Evolutionary conservation across 2,888 invertebrate species (phyloP).

Genomic region (Melanostoma scalare): DNA sequence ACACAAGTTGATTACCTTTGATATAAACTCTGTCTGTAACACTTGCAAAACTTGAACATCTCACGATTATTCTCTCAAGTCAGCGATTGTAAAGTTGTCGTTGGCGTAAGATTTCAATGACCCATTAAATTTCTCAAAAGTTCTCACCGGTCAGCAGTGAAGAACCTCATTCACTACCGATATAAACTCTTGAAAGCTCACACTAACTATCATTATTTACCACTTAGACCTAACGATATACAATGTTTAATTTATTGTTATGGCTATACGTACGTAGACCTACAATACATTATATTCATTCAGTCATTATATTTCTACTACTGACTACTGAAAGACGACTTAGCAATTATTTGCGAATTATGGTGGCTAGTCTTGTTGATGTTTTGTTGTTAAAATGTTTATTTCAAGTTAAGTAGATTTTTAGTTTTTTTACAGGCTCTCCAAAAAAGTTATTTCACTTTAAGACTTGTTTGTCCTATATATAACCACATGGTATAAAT

Average conservation of each 20-base stretch:
- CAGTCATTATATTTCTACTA: no score
- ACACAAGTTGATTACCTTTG: conserved; percentile 27
- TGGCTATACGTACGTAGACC: no score
- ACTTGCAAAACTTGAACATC: conserved; percentile 10
- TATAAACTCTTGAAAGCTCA: not conserved
- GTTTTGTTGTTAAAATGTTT: no score
- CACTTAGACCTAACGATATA: conserved; percentile 18
- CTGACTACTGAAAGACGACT: no score
- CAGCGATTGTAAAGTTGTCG: conserved; percentile 11
- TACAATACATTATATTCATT: no score
- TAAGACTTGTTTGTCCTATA: no score
- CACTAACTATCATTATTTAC: conserved; percentile 21
- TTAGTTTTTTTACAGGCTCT: no score
- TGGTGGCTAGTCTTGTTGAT: not conserved
- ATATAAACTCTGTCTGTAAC: conserved; percentile 15
- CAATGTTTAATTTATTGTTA: no score
- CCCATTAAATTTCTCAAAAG: conserved; percentile 54
- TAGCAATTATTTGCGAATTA: conserved; percentile 34
- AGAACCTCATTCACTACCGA: conserved; percentile 27
- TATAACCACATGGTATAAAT: no score
- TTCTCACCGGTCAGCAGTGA: conserved; percentile 7
- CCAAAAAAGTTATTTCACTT: no score
- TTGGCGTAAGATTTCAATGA: conserved; percentile 52
- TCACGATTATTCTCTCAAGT: conserved; percentile 7
- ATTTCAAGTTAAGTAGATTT: no score